Evolutionary conservation across 2,113 vertebrate genomes (phyloP), one percentile per base, ranked within the genome.

Genomic region (Catagonus wagneri): DNA sequence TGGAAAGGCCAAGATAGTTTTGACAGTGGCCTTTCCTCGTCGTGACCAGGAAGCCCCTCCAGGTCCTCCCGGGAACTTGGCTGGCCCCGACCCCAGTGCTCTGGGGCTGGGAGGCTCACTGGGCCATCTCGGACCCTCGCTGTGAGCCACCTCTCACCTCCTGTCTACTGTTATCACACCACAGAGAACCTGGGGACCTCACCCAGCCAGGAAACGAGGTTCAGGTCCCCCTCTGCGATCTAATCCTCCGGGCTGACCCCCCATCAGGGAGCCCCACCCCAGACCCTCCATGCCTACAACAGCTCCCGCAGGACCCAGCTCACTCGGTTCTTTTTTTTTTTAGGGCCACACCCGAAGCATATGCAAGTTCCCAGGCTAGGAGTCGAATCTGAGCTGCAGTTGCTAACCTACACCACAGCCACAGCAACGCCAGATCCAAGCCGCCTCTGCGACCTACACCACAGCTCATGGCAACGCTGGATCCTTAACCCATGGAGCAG

Each of bases 1-100:
- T 34, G 2, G 34, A 81, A 96, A 71, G 91, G 50, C 95, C 94
- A 93, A 81, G 88, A 50, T 50, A 27, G 32, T 66, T 71, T 83
- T 58, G 89, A 58, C 69, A 52, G 9, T 66, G 75, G 58, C 63
- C 68, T 86, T 68, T 22, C 72, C 69, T 68, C 7, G 0, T 83
- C 52, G 22, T 83, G 69, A 32, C 52, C 25, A 32, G 63, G 71
- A 83, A 17, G 44, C 16, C 34, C 44, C 63, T 65, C 75, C 10
- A 34, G 63, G 71, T 22, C 58, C 39, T 71, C 61, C 50, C 14
- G 14, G 76, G 29, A 66, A 34, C 52, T 14, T 56, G 54, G 65
- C 71, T 7, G 19, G 5, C 44, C 44, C 25, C n/a, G 58, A 56
- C 34, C 22, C 16, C 2, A 63, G 19, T 39, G 32, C 20, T 20